Percentiles rank a stretch among this genome's conserved stretches.
These are phyloP conservation scores for Toxonevra muliebris DNA, from an alignment of 2,888 invertebrate species.

Conservation along the genomic window DNA sequence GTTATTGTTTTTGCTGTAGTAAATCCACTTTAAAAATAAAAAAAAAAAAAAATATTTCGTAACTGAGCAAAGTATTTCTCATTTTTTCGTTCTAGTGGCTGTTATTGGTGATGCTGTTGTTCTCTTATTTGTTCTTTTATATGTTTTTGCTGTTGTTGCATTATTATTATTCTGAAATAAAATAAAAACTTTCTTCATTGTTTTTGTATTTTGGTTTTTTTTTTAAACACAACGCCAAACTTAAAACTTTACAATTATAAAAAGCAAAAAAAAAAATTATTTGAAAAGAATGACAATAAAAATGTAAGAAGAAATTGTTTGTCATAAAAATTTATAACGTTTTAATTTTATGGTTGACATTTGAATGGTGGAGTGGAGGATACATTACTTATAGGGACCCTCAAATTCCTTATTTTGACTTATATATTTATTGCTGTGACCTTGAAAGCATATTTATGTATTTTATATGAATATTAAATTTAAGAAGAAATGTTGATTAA, in stretches of 20 bases:
- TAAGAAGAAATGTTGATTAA: no score
- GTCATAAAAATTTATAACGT: background rate
- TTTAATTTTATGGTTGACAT: no score
- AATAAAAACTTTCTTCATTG: constrained; percentile 17
- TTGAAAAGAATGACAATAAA: constrained; percentile 20
- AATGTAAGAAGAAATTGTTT: background rate
- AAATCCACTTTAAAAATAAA: constrained; percentile 1
- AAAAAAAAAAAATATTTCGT: background rate
- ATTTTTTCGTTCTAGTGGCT: background rate
- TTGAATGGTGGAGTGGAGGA: no score
- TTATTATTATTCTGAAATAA: constrained; percentile 1
- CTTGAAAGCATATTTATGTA: no score
- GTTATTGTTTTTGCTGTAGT: background rate
- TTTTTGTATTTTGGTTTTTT: constrained; percentile 16
- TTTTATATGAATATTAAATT: no score
- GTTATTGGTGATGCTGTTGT: constrained; percentile 13
- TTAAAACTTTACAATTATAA: background rate
- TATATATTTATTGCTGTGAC: no score
- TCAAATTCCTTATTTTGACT: no score
- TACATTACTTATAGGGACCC: no score
- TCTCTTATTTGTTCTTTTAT: constrained; percentile 6
- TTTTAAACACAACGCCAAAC: constrained; percentile 19
- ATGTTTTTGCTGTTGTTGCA: constrained; percentile 15
- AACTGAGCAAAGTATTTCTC: background rate
- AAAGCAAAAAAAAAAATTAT: constrained; percentile 1